Percentiles rank a stretch among this genome's conserved stretches.
Conservation (phyloP, 2,113 vertebrate species). For the Speoplatyrhinus poulsoni region DNA sequence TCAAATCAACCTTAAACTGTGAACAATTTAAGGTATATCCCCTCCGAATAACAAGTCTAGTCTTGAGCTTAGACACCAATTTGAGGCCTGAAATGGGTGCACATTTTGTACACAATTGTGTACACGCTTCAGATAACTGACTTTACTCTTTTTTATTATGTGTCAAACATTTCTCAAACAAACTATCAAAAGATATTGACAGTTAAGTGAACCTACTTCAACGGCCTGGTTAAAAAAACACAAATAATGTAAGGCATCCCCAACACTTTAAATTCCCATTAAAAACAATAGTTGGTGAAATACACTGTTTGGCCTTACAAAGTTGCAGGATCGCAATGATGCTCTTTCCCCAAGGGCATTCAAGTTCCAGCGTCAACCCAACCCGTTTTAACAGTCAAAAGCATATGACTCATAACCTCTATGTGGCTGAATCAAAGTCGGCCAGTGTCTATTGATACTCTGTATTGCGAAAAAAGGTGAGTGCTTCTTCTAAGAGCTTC, state of each 20-base stretch:
- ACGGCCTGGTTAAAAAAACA: too few relatives aligned
- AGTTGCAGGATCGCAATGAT: constrained; percentile 65
- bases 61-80: constrained; percentile 42
- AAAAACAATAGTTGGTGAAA: not conserved
- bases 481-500: constrained; percentile 68
- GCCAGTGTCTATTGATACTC: constrained; percentile 69
- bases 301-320: constrained; percentile 46
- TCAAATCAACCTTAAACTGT: constrained; percentile 50
- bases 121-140: too few relatives aligned
- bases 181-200: too few relatives aligned
- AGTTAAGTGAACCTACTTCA: too few relatives aligned
- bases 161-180: too few relatives aligned
- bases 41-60: constrained; percentile 45
- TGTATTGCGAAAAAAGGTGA: constrained; percentile 62
- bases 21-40: constrained; percentile 38
- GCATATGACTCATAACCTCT: constrained; percentile 70
- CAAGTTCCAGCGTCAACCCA: constrained; percentile 71
- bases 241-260: too few relatives aligned
- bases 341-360: constrained; percentile 68
- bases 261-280: too few relatives aligned
- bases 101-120: too few relatives aligned
- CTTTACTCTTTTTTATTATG: too few relatives aligned
- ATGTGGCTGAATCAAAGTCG: constrained; percentile 76
- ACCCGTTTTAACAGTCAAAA: constrained; percentile 71
- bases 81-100: constrained; percentile 16